Evolutionary conservation across 1,140 invertebrate genomes (phyloP).

Genomic region (Adelges cooleyi): DNA sequence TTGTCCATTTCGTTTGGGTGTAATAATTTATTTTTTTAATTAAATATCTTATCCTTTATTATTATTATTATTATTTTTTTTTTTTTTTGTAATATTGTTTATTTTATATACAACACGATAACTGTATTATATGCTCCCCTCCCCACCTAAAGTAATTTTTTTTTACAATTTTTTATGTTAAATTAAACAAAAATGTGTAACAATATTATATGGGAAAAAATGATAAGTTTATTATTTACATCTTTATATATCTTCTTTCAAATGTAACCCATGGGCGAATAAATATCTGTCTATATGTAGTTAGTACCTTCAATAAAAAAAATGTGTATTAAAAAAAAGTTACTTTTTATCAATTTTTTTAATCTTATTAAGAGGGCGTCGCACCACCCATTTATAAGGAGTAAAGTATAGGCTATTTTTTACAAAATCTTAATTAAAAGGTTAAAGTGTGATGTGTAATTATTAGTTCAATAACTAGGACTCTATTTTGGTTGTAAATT

Average conservation of each 20-base stretch:
- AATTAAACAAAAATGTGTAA: slow-evolving; percentile 18
- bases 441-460: no score
- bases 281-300: slow-evolving; percentile 27
- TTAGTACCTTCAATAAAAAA: slow-evolving; percentile 18
- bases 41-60: background rate
- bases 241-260: slow-evolving; percentile 24
- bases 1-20: background rate
- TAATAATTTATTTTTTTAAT: slow-evolving; percentile 28
- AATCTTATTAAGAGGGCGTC: no score
- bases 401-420: no score
- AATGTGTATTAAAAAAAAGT: slow-evolving; percentile 14
- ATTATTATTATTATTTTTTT: background rate
- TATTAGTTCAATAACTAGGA: no score
- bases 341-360: no score
- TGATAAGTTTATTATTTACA: slow-evolving; percentile 10
- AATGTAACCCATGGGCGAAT: slow-evolving; percentile 18
- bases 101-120: slow-evolving; percentile 22
- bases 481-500: no score
- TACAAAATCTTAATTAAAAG: no score
- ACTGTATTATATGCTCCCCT: slow-evolving; percentile 23
- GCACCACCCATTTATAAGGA: no score
- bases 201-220: slow-evolving; percentile 26
- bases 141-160: slow-evolving; percentile 19
- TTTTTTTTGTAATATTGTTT: slow-evolving; percentile 19
- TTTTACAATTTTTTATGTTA: slow-evolving; percentile 14